These are phyloP conservation scores for Smutsia gigantea DNA, from an alignment of 2,797 vertebrate genomes.

Conservation along the genomic window DNA sequence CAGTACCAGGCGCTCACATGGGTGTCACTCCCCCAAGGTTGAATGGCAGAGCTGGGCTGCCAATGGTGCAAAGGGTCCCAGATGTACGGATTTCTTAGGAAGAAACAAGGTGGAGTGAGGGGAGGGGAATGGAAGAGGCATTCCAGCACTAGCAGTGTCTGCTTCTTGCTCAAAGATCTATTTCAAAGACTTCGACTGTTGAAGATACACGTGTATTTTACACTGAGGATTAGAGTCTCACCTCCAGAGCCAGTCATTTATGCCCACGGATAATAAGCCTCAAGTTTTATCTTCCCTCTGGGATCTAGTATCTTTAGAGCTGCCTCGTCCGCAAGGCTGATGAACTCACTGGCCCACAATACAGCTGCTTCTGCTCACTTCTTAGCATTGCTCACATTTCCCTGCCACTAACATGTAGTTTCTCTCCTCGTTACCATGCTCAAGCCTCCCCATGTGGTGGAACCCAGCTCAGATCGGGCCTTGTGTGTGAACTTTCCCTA, in stretches of 20 bases:
- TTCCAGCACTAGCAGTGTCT: no score
- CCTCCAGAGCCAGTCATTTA: not conserved
- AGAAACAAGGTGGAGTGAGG: not conserved
- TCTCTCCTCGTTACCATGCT: not conserved
- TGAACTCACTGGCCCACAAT: not conserved
- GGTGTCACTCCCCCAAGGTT: not conserved
- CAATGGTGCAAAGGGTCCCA: accelerated
- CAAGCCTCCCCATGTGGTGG: not conserved
- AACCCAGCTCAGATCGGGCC: not conserved
- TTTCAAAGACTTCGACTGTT: not conserved
- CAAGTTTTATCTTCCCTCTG: not conserved
- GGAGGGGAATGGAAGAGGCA: not conserved
- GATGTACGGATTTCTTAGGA: not conserved
- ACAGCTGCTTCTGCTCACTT: not conserved
- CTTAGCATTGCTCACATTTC: accelerated
- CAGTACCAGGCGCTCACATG: not conserved
- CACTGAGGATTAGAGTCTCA: not conserved
- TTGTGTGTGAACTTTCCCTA: no score
- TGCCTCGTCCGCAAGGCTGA: not conserved
- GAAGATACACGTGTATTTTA: not conserved
- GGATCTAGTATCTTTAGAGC: not conserved
- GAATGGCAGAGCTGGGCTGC: not conserved
- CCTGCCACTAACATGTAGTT: not conserved
- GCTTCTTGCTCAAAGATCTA: not conserved
- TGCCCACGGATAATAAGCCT: not conserved